Conservation (phyloP, 2,113 vertebrate genomes). For the Nyctibius bracteatus region DNA sequence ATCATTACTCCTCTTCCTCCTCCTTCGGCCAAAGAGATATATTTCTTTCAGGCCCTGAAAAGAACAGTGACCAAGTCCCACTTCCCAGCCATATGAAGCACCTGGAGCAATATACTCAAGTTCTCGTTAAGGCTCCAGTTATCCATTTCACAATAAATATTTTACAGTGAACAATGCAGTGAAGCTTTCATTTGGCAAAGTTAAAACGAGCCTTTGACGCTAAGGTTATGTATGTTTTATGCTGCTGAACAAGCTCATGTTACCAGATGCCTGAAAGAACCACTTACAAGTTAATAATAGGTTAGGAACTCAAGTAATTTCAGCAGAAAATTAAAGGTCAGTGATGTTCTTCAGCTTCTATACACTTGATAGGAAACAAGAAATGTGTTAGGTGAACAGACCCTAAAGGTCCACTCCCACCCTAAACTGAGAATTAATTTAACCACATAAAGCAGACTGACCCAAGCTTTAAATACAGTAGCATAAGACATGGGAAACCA, state of each 20-base stretch:
- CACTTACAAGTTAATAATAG: background rate
- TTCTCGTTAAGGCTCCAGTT: constrained; percentile 9
- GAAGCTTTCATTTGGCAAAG: constrained; percentile 38
- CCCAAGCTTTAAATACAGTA: background rate
- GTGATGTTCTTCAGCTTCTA: background rate
- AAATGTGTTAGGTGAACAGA: background rate
- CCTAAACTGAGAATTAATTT: background rate
- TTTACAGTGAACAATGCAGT: constrained; percentile 15
- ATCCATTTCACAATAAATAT: constrained; percentile 61
- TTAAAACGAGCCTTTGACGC: background rate
- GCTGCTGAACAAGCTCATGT: background rate
- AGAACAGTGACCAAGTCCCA: background rate
- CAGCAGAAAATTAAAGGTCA: background rate
- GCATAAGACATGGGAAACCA: background rate
- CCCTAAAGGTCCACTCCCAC: background rate
- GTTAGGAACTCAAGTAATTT: background rate
- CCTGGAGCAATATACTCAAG: constrained; percentile 14
- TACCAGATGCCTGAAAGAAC: background rate
- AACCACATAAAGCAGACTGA: background rate
- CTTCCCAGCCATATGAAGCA: background rate
- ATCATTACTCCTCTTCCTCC: background rate
- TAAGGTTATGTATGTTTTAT: background rate
- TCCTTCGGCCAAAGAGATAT: background rate
- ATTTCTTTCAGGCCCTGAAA: background rate
- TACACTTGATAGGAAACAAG: background rate